phyloP scores from a whole-genome alignment of 2,888 invertebrate genomes.

The Hermodice carunculata region DNA sequence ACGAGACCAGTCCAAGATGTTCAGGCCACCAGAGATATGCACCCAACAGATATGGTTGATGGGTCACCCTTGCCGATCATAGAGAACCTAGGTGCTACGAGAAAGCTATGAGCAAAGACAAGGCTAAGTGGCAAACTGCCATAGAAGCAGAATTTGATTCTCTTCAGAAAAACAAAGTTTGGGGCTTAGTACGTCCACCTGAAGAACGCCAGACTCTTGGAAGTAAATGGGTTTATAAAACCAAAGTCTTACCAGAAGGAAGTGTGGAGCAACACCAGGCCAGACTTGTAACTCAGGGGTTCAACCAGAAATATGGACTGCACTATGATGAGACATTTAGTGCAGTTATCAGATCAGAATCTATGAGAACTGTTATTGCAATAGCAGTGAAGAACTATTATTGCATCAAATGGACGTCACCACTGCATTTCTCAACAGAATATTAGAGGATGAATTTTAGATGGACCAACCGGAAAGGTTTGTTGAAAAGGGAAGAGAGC shows the following conservation, averaged over 20 bases:
- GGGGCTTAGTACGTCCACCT: conserved; percentile 35
- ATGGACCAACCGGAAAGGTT: conserved; percentile 44
- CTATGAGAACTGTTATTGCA: conserved; percentile 38
- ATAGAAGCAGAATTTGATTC: conserved; percentile 8
- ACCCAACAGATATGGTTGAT: conserved; percentile 4
- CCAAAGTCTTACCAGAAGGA: conserved; percentile 37
- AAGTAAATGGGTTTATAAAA: conserved; percentile 44
- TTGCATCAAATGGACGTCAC: conserved; percentile 43
- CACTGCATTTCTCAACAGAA: conserved; percentile 44
- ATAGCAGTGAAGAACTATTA: conserved; percentile 23
- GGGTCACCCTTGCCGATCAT: conserved; percentile 1
- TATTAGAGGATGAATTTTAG: conserved; percentile 39
- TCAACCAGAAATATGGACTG: conserved; percentile 34
- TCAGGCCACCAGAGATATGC: not conserved
- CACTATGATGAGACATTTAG: conserved; percentile 45
- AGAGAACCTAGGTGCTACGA: conserved; percentile 1
- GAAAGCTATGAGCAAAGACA: conserved; percentile 1
- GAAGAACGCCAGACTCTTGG: conserved; percentile 32
- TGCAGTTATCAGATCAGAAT: conserved; percentile 37
- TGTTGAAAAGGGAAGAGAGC: conserved; percentile 21
- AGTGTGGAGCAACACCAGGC: conserved; percentile 40
- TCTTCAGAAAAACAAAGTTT: conserved; percentile 38
- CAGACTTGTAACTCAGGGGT: conserved; percentile 45
- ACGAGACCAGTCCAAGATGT: not conserved
- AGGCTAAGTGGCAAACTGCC: conserved; percentile 10